Evolutionary conservation across 1,140 invertebrate species (phyloP).

Genomic region (Drosophila bifasciata): DNA sequence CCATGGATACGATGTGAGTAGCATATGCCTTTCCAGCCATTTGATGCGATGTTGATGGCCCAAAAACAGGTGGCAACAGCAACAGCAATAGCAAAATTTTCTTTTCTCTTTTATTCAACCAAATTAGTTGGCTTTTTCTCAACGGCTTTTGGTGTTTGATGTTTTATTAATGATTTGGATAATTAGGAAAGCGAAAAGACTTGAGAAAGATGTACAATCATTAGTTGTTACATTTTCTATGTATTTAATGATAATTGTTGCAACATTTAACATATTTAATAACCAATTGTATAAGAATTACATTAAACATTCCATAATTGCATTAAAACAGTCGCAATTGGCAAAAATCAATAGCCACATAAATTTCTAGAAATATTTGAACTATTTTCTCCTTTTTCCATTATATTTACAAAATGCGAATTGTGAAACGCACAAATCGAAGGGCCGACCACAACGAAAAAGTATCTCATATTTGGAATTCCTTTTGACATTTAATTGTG

Average conservation of each 20-base stretch:
- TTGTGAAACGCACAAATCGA: background rate
- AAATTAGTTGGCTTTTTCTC: slow-evolving; percentile 47
- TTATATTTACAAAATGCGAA: slow-evolving; percentile 10
- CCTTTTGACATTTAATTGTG: slow-evolving; percentile 69
- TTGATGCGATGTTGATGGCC: slow-evolving; percentile 51
- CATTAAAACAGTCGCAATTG: too few species aligned
- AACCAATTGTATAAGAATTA: too few species aligned
- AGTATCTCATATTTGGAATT: slow-evolving; percentile 12
- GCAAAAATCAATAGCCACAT: background rate
- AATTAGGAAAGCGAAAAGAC: slow-evolving; percentile 52
- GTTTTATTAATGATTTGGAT: slow-evolving; percentile 73
- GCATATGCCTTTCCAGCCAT: slow-evolving; percentile 2
- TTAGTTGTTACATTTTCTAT: slow-evolving; percentile 42
- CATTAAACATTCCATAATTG: background rate
- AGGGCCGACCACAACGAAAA: background rate
- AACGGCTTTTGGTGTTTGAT: slow-evolving; percentile 56
- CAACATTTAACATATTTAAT: too few species aligned
- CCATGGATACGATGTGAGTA: too few species aligned
- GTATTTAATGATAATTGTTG: slow-evolving; percentile 66
- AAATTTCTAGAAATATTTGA: background rate
- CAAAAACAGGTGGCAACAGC: slow-evolving; percentile 54
- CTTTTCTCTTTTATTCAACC: slow-evolving; percentile 14
- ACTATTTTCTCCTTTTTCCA: too few species aligned
- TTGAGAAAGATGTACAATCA: slow-evolving; percentile 20
- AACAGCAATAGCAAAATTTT: too few species aligned